These are phyloP conservation scores for Mythimna vitellina DNA, from an alignment of 2,888 invertebrate genomes.

Conservation along the genomic window DNA sequence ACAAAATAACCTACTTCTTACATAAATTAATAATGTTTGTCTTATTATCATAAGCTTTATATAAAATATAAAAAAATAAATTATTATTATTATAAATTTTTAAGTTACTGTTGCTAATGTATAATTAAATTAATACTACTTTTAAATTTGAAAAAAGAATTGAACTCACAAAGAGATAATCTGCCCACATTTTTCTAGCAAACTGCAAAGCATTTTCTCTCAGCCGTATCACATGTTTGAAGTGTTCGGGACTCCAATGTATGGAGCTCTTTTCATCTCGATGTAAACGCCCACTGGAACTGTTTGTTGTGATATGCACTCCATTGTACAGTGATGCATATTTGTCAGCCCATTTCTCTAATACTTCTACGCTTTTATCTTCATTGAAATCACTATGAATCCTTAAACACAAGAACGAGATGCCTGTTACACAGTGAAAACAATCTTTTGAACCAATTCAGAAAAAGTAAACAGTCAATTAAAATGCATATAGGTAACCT, in stretches of 20 bases:
- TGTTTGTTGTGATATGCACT: conserved; percentile 91
- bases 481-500: no score
- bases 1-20: conserved; percentile 8
- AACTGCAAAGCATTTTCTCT: conserved; percentile 94
- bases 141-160: not conserved
- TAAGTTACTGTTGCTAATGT: not conserved
- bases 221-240: conserved; percentile 94
- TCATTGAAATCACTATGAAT: conserved; percentile 96
- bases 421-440: not conserved
- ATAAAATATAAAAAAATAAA: no score
- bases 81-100: no score
- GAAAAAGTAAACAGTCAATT: no score
- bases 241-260: conserved; percentile 95
- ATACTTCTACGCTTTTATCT: conserved; percentile 94
- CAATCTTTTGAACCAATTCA: not conserved
- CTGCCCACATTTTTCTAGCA: conserved; percentile 95
- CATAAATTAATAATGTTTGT: conserved; percentile 20
- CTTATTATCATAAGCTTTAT: not conserved
- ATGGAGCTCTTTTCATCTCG: conserved; percentile 91
- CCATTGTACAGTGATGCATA: conserved; percentile 93
- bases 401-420: conserved; percentile 86
- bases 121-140: not conserved
- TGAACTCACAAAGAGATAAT: conserved; percentile 95
- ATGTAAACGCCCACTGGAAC: conserved; percentile 75
- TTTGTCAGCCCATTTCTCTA: conserved; percentile 93